Percentiles rank a stretch among this genome's conserved stretches.
Conservation (phyloP, 2,113 vertebrate genomes). For the Prunella himalayana region DNA sequence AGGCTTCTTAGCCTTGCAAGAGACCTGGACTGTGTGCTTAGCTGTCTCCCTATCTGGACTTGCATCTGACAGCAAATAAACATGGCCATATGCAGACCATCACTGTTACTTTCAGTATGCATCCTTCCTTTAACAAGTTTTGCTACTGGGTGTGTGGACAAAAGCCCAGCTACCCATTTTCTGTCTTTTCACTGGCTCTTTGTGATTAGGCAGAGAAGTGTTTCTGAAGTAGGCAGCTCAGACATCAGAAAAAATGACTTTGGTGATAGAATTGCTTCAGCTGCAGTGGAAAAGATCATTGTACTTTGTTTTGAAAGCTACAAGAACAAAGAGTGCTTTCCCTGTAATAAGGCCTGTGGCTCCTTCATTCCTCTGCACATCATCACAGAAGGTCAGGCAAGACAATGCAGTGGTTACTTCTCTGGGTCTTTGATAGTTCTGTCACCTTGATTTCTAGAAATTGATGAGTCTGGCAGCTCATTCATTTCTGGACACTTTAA, state of each 20-base stretch:
- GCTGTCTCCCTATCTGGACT: neutral
- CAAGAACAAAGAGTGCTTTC: conserved; percentile 15
- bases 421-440: conserved; percentile 40
- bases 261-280: conserved; percentile 28
- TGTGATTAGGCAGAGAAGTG: neutral
- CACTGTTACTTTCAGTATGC: neutral
- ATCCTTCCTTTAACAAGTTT: neutral
- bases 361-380: conserved; percentile 8
- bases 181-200: neutral
- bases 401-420: conserved; percentile 27
- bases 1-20: neutral
- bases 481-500: conserved; percentile 33
- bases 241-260: conserved; percentile 19
- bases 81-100: neutral
- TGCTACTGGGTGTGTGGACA: neutral
- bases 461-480: conserved; percentile 52
- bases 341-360: conserved; percentile 36
- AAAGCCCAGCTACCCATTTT: neutral
- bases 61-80: neutral
- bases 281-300: conserved; percentile 24
- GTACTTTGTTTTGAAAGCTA: conserved; percentile 39
- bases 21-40: neutral
- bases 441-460: conserved; percentile 46
- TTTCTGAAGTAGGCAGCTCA: conserved; percentile 5
- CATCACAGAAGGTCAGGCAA: conserved; percentile 49